Base-by-base conservation (phyloP, 2,888 invertebrate genomes). In the Leptogaster cylindrica region DNA sequence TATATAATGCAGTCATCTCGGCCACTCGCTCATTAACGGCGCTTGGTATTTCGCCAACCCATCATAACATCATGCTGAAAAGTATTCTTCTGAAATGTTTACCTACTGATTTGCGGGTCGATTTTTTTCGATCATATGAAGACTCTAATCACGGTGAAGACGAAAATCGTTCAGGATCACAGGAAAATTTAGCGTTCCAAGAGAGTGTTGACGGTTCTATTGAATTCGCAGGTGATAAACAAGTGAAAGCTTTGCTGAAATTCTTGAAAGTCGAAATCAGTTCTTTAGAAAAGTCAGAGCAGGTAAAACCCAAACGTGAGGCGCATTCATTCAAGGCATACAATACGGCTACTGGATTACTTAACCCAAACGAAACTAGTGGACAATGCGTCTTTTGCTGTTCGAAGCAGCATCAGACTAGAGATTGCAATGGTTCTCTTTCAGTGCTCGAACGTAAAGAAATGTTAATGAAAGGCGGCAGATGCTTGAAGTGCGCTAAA, bases 281-380 rank as follows among this genome's bases (percentile, higher is more conserved):
- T 6, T 65, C 46, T 2, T 12, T 50, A 3, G 65, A 50, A 65
- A 65, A 50, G 27, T 12, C n/a, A n/a, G n/a, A n/a, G n/a, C n/a
- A n/a, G n/a, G n/a, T n/a, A n/a, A n/a, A n/a, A n/a, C n/a, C n/a
- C n/a, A n/a, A n/a, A n/a, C n/a, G n/a, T n/a, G n/a, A n/a, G n/a
- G 33, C 10, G 23, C 39, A 23, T 8, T 7, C 14, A 20, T 14
- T 31, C 33, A 33, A 10, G 55, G 2, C 52, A 44, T 44, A 48
- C 51, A 68, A 68, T 64, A 68, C 68, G 6, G 64, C 55, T 23
- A 10, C 55, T 6, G 65, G 68, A 33, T 55, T 68, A 48, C 46
- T 20, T 51, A 52, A 41, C 27, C 41, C 55, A 18, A 44, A 27
- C 20, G 39, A 33, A 18, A 8, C 6, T 31, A 48, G 58, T 12